A percentile compares a stretch with the other conserved stretches of the same genome.
Evolutionary conservation across 2,888 invertebrate genomes (phyloP).

Genomic region (Philereme vetulata): DNA sequence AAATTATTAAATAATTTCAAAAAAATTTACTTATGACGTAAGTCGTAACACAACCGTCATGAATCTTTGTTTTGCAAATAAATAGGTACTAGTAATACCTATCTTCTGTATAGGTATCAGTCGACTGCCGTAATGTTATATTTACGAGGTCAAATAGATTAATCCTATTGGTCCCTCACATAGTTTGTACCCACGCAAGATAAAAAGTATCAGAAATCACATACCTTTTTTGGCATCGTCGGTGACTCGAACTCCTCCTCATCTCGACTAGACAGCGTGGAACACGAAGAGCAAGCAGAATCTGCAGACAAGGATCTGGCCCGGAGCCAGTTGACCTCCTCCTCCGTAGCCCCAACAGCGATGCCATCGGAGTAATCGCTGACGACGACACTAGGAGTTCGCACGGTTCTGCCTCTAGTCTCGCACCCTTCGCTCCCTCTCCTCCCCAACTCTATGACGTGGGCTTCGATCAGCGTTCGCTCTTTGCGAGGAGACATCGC

Average conservation of each 20-base stretch:
- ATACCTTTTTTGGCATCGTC: constrained; percentile 78
- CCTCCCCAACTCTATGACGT: constrained; percentile 83
- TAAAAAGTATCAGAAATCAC: constrained; percentile 36
- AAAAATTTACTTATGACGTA: no score
- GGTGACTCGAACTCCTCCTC: constrained; percentile 83
- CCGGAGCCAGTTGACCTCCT: constrained; percentile 75
- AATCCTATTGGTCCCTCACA: not conserved
- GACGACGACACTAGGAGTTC: constrained; percentile 94
- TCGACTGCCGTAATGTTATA: not conserved
- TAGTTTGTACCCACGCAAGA: not conserved
- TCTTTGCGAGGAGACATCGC: constrained; percentile 72
- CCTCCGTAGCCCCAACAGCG: constrained; percentile 74
- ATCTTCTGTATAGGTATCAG: no score
- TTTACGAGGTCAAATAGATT: not conserved
- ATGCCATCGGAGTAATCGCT: constrained; percentile 92
- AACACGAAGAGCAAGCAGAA: constrained; percentile 90
- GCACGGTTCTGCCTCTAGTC: constrained; percentile 84
- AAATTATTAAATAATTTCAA: no score
- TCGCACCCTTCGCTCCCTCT: constrained; percentile 77
- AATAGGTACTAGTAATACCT: no score
- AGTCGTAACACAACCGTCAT: no score
- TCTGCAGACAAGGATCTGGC: constrained; percentile 84
- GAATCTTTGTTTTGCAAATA: no score
- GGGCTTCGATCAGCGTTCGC: constrained; percentile 76
- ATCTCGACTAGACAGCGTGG: constrained; percentile 89